These are phyloP conservation scores for Phaethornis superciliosus DNA, from an alignment of 2,113 vertebrate genomes.

Conservation along the genomic window DNA sequence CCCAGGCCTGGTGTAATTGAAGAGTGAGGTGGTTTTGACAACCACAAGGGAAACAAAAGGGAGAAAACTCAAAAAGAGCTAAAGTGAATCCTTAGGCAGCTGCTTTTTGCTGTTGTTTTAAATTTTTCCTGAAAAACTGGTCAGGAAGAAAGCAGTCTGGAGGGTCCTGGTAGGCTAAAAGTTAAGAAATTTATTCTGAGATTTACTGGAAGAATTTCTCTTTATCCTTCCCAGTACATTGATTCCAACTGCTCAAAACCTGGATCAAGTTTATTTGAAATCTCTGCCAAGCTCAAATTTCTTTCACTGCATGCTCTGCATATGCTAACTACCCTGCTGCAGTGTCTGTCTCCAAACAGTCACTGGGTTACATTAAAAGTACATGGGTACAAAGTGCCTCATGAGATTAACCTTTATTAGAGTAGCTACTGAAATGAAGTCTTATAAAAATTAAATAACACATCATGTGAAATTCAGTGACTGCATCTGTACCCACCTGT, in stretches of 20 bases:
- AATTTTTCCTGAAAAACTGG: neutral
- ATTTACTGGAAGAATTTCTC: neutral
- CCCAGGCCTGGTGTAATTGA: neutral
- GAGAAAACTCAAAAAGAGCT: neutral
- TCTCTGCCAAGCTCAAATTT: neutral
- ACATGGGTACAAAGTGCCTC: neutral
- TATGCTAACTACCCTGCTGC: neutral
- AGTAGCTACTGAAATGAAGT: neutral
- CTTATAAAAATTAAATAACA: neutral
- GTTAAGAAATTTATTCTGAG: neutral
- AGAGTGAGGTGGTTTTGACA: conserved; percentile 9
- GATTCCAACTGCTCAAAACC: neutral
- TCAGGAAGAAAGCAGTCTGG: neutral
- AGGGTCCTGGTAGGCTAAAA: neutral
- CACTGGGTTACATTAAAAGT: neutral
- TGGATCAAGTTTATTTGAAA: neutral
- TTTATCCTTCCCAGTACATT: neutral
- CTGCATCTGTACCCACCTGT: neutral
- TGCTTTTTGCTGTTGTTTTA: neutral
- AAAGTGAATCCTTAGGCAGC: neutral
- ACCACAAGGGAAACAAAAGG: neutral
- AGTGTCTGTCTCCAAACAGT: neutral
- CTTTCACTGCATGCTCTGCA: neutral
- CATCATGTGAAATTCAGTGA: neutral
- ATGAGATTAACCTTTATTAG: neutral